These are phyloP conservation scores for Batillaria attramentaria DNA, from an alignment of 1,140 invertebrate genomes.

Conservation along the genomic window DNA sequence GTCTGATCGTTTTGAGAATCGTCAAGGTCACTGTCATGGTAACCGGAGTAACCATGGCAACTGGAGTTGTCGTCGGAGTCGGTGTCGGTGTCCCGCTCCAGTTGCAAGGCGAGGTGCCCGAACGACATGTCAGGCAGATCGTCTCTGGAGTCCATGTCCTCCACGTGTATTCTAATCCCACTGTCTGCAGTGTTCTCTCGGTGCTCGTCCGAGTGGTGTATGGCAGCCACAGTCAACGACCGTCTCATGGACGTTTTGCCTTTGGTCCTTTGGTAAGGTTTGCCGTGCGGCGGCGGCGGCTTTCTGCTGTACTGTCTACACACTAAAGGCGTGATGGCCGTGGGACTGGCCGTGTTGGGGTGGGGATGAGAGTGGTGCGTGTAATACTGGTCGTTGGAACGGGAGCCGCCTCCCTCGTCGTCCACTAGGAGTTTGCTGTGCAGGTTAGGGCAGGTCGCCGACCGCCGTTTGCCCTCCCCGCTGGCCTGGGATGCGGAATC, in stretches of 20 bases:
- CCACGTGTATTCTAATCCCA: conserved; percentile 6
- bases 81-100: conserved; percentile 4
- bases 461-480: neutral
- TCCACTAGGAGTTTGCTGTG: neutral
- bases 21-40: neutral
- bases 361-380: neutral
- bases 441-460: conserved; percentile 29
- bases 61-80: neutral
- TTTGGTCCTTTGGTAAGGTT: neutral
- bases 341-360: neutral
- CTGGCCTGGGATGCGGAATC: neutral
- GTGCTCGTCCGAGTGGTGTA: neutral
- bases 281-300: too few relatives aligned
- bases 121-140: neutral
- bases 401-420: neutral
- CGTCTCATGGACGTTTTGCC: neutral
- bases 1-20: conserved; percentile 3
- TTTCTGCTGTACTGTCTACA: neutral
- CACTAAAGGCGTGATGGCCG: conserved; percentile 8
- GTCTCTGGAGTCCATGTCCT: neutral
- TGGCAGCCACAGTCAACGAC: conserved; percentile 20
- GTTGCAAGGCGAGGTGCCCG: neutral
- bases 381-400: conserved; percentile 8
- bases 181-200: neutral
- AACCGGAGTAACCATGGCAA: too few relatives aligned